Evolutionary conservation across 2,113 vertebrate species (phyloP), one percentile per base, ranked within the genome.

Genomic region (Drymodes brunneopygia): DNA sequence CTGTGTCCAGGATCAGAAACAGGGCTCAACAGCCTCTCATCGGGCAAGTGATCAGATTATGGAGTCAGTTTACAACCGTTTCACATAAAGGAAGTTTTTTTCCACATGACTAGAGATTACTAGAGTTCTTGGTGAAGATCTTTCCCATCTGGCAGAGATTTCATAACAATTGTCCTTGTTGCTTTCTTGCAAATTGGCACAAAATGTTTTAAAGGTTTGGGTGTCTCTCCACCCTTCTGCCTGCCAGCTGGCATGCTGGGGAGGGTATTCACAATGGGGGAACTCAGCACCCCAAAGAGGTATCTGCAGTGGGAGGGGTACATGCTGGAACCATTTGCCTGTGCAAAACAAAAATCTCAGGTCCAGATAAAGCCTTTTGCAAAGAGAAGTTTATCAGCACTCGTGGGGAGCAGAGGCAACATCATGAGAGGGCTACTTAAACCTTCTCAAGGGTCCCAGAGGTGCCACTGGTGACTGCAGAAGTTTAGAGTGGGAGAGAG

Each of bases 71-170:
- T 62, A 77, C 54, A 22, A 51, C 13, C 35, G 40, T 67, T 87
- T 79, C 44, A 47, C 11, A 12, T 60, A 57, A 75, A 25, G 11
- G 5, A 80, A 70, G 27, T 3, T 69, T 79, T 91, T 71, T 67
- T 51, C 60, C 40, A 16, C 28, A 3, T 27, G 56, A 33, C 42
- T 86, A 21, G 50, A 82, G 40, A 60, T 75, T 77, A 53, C 27
- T 80, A 24, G 45, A 65, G 28, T 47, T 88, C 54, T 66, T 77
- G 53, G 54, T 61, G 82, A 82, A 81, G 79, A 90, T 47, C 33
- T 92, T 92, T 92, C 50, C 58, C 64, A 81, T 61, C 38, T 80
- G 71, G 85, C 54, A 95, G 60, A 80, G 66, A 93, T 53, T 87
- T 85, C 25, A 8, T 53, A 58, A 61, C 14, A 36, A 23, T 57